phyloP scores from a whole-genome alignment of 2,888 invertebrate species.

The Tetropium fuscum region DNA sequence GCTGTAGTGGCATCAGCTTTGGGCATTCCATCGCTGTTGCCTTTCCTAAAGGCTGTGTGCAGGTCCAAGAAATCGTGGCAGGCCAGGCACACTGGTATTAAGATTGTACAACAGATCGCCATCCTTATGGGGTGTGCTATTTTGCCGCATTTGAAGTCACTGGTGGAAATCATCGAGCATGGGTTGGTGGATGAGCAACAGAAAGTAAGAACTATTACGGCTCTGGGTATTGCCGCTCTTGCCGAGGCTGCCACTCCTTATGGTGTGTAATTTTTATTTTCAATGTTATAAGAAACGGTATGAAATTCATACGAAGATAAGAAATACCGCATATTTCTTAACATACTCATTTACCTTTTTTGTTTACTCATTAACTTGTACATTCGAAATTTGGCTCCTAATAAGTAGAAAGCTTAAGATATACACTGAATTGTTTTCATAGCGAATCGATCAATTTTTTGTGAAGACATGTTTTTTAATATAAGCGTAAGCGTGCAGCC shows the following conservation, averaged over 20 bases:
- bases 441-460: no score
- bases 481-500: no score
- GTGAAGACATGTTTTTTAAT: no score
- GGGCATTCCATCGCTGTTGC: conserved; percentile 96
- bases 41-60: conserved; percentile 99
- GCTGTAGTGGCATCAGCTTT: conserved; percentile 99
- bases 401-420: no score
- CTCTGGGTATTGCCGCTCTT: conserved; percentile 96
- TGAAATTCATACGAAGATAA: no score
- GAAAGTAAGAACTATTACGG: conserved; percentile 99
- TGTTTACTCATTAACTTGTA: no score
- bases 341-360: no score
- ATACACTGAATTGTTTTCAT: no score
- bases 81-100: conserved; percentile 97
- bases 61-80: conserved; percentile 99
- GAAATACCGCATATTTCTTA: no score
- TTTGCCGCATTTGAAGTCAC: conserved; percentile 95
- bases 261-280: conserved; percentile 71
- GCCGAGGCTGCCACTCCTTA: conserved; percentile 99
- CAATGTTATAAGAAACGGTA: no score
- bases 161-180: conserved; percentile 99
- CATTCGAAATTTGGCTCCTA: no score
- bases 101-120: conserved; percentile 99
- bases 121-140: conserved; percentile 99
- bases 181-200: conserved; percentile 99